phyloP scores from a whole-genome alignment of 2,797 vertebrate genomes.

The Tapera naevia region DNA sequence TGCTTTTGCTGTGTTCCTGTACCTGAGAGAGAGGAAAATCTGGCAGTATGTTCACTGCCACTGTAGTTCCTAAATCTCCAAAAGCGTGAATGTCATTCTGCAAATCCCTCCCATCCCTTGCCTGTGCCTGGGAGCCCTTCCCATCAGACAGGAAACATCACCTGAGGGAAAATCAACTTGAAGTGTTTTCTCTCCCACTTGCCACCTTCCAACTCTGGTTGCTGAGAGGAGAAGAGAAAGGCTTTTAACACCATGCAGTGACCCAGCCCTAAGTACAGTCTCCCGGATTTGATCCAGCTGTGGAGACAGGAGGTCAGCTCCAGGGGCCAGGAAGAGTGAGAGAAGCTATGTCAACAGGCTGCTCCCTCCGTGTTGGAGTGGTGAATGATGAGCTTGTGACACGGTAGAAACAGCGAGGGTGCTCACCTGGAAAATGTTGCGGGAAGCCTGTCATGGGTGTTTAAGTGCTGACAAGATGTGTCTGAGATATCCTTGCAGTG shows the following conservation, averaged over 20 bases:
- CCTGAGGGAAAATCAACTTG: slow-evolving; percentile 13
- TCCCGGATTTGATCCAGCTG: slow-evolving; percentile 63
- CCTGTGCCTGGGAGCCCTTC: neutral
- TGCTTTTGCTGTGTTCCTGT: neutral
- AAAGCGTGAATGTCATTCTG: neutral
- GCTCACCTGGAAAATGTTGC: slow-evolving; percentile 78
- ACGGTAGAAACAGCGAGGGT: slow-evolving; percentile 13
- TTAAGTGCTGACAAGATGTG: slow-evolving; percentile 71
- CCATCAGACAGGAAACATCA: slow-evolving; percentile 1
- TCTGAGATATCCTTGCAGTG: slow-evolving; percentile 38
- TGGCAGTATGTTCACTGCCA: neutral
- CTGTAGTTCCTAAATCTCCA: neutral
- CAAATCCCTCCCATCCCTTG: neutral
- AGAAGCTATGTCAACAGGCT: slow-evolving; percentile 72
- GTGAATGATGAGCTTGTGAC: slow-evolving; percentile 44
- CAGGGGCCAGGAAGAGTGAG: slow-evolving; percentile 57
- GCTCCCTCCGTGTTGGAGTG: slow-evolving; percentile 25
- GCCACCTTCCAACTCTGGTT: slow-evolving; percentile 54
- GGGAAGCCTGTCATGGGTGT: slow-evolving; percentile 52
- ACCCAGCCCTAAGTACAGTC: slow-evolving; percentile 54
- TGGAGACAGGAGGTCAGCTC: slow-evolving; percentile 55
- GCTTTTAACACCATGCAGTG: slow-evolving; percentile 67
- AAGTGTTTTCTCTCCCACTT: slow-evolving; percentile 53
- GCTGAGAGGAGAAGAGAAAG: slow-evolving; percentile 56
- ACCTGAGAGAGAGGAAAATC: neutral